Base-by-base conservation (phyloP, 2,797 vertebrate genomes). In the Muraenolepis orangiensis region DNA sequence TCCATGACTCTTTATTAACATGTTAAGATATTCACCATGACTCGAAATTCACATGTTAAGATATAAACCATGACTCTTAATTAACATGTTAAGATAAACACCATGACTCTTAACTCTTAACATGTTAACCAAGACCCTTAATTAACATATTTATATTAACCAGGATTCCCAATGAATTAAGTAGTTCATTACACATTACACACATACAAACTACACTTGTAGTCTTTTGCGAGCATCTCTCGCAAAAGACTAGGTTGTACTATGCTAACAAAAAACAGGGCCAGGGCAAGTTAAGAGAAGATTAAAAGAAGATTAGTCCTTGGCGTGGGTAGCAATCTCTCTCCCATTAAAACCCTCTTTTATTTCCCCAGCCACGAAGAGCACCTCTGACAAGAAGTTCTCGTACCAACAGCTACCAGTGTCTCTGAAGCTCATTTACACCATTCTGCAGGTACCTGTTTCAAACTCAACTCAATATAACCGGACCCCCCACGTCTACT, bases 341-440 rank as follows among this genome's bases (percentile, higher is more conserved):
- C 20, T 67, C 66, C 14, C 66, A 67, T 30, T 29, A 30, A 67
- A 67, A 18, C 29, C 66, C 29, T n/a, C 29, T 16, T 67, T 67
- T 31, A 14, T 30, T 29, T 67, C 12, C 78, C 23, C 81, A 98
- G 96, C 91, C 0, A 89, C 96, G 92, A 99, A 96, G 91, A 98
- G 98, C 78, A 96, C 98, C 81, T 93, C 94, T 8, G 97, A 98
- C 79, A 96, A 94, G 80, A 98, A 95, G 88, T 98, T 99, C 90
- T 96, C 92, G 79, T 98, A 97, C 84, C 96, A 97, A 86, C 95
- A 99, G 78, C 98, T 99, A 73, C 98, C 98, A 32, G 96, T 96
- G 79, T 96, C 96, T 6, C 82, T 99, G 85, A 97, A 95, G 91
- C 94, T 99, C n/a, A 97, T 99, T 86, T 97, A 99, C 88, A 99